Conservation (phyloP, 2,797 vertebrate species). For the Centroberyx gerrardi region DNA sequence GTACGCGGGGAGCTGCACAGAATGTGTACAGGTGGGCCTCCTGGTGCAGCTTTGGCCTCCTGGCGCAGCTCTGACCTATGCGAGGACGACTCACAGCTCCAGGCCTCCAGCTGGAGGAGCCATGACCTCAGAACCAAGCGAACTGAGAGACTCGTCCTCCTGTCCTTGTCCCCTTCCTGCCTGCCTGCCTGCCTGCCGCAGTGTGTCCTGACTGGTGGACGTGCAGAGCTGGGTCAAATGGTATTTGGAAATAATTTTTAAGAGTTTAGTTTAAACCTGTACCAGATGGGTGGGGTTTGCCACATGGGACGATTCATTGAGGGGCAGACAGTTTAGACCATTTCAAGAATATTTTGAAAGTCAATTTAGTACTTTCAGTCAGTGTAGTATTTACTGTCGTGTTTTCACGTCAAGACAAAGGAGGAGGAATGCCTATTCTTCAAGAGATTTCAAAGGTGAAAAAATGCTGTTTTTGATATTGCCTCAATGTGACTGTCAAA, state of each 20-base stretch:
- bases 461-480: too few species aligned
- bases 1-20: conserved; percentile 36
- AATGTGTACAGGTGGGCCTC: conserved; percentile 67
- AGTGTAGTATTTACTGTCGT: too few species aligned
- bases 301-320: too few species aligned
- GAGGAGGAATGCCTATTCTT: too few species aligned
- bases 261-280: neutral
- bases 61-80: conserved; percentile 69
- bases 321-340: too few species aligned
- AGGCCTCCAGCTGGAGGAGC: conserved; percentile 79
- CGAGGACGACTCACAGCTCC: conserved; percentile 60
- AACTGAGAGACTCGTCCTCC: conserved; percentile 61
- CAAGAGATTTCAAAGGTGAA: too few species aligned
- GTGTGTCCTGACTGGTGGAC: conserved; percentile 34
- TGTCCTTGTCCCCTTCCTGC: conserved; percentile 71
- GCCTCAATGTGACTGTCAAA: too few species aligned
- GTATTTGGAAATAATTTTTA: neutral
- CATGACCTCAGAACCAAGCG: conserved; percentile 63
- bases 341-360: neutral
- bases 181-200: conserved; percentile 14
- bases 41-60: conserved; percentile 67
- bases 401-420: neutral
- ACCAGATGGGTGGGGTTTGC: too few species aligned
- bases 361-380: neutral
- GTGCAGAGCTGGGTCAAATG: conserved; percentile 40